Evolutionary conservation across 2,888 invertebrate species (phyloP).

Genomic region (Atethmia centrago): DNA sequence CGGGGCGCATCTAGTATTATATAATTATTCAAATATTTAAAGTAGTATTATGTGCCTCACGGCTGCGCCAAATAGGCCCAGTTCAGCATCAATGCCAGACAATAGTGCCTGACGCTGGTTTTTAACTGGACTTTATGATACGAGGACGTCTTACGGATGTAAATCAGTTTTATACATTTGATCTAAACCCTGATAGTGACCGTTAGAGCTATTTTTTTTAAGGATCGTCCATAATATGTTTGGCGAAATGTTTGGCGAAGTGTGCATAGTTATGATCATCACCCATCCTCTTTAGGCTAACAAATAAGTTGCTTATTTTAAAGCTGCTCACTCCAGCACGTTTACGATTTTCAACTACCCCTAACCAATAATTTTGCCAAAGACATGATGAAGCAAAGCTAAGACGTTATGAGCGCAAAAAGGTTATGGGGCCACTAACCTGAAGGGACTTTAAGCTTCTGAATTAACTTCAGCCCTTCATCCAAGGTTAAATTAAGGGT

Average conservation of each 20-base stretch:
- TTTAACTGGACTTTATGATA: too few relatives aligned
- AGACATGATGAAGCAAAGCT: not conserved
- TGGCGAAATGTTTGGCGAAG: too few relatives aligned
- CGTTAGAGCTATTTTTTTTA: not conserved
- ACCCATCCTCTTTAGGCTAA: not conserved
- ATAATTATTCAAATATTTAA: too few relatives aligned
- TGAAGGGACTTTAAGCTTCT: not conserved
- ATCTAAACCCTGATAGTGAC: not conserved
- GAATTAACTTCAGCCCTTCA: not conserved
- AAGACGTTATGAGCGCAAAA: constrained; percentile 10
- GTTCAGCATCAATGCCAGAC: too few relatives aligned
- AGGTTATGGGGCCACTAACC: not conserved
- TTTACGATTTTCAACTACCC: not conserved
- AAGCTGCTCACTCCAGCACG: not conserved
- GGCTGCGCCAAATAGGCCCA: too few relatives aligned
- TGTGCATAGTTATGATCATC: not conserved
- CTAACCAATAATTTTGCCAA: not conserved
- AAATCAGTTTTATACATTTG: too few relatives aligned
- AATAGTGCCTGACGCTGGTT: too few relatives aligned
- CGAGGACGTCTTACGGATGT: too few relatives aligned
- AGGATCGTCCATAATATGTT: not conserved
- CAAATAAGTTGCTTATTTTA: not conserved
- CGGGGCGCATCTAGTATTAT: too few relatives aligned
- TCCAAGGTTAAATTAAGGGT: not conserved
- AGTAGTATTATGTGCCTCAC: too few relatives aligned